Conservation (phyloP, 2,113 vertebrate species). For the Dromiciops gliroides region DNA sequence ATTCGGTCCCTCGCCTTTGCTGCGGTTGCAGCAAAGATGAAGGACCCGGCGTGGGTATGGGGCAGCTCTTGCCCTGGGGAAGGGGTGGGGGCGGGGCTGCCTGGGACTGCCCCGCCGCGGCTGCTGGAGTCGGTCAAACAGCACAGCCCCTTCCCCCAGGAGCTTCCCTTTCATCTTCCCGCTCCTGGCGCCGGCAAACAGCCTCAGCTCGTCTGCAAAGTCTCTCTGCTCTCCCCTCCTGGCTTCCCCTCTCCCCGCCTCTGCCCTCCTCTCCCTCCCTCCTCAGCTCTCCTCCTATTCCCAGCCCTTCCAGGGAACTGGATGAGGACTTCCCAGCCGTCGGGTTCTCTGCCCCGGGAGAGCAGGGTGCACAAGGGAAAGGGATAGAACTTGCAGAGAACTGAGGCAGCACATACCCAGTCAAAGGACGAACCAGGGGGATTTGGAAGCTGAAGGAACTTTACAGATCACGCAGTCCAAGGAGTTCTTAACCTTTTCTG, state of each 20-base stretch:
- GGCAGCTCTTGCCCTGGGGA: conserved; percentile 59
- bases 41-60: conserved; percentile 39
- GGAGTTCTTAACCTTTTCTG: neutral
- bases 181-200: conserved; percentile 91
- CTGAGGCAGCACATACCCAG: neutral
- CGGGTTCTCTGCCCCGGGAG: conserved; percentile 15
- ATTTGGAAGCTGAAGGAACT: neutral
- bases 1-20: conserved; percentile 72
- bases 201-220: conserved; percentile 86
- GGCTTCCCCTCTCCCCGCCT: conserved; percentile 73
- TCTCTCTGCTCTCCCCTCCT: conserved; percentile 76
- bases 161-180: conserved; percentile 91
- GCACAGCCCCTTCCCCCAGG: conserved; percentile 89
- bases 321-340: conserved; percentile 42
- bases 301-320: conserved; percentile 56
- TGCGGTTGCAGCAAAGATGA: conserved; percentile 34
- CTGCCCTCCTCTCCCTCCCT: conserved; percentile 69
- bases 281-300: conserved; percentile 17
- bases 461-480: neutral
- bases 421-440: neutral
- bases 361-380: neutral
- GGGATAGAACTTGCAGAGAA: neutral
- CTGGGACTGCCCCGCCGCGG: conserved; percentile 80
- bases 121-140: conserved; percentile 89
- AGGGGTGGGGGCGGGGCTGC: conserved; percentile 81